These are phyloP conservation scores for Charaxes varanes DNA, from an alignment of 1,140 invertebrate genomes.

Conservation along the genomic window DNA sequence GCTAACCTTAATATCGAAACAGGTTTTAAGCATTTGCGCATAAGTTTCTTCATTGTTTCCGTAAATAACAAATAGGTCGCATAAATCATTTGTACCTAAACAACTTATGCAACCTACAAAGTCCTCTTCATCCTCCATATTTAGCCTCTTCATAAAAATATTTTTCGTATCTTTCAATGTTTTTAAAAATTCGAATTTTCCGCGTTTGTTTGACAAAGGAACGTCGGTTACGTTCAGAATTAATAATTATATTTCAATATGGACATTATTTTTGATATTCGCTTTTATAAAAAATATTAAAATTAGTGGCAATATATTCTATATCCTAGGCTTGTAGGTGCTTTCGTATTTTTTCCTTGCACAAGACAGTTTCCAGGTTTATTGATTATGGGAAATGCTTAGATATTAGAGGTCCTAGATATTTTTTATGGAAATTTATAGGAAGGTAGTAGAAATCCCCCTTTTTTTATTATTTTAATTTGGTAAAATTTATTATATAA, in stretches of 20 bases:
- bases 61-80: conserved; percentile 61
- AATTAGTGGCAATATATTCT: too few species aligned
- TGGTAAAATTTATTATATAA: too few species aligned
- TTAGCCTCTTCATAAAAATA: conserved; percentile 12
- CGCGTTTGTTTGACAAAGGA: conserved; percentile 9
- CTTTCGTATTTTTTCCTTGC: too few species aligned
- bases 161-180: not conserved
- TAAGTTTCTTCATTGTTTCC: conserved; percentile 55
- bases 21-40: conserved; percentile 59
- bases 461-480: too few species aligned
- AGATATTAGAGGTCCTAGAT: too few species aligned
- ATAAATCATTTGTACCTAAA: conserved; percentile 58
- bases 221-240: conserved; percentile 3
- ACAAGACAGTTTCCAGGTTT: too few species aligned
- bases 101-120: conserved; percentile 67
- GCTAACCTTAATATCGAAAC: conserved; percentile 56
- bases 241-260: not conserved
- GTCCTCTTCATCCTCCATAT: conserved; percentile 49
- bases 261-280: too few species aligned
- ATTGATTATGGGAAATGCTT: too few species aligned
- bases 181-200: conserved; percentile 14
- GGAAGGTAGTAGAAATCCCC: too few species aligned
- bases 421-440: too few species aligned
- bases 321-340: too few species aligned
- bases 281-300: too few species aligned